Percentiles rank a stretch among this genome's conserved stretches.
These are phyloP conservation scores for Ctenochaetus hawaiiensis DNA, from an alignment of 2,797 vertebrate genomes.

Conservation along the genomic window DNA sequence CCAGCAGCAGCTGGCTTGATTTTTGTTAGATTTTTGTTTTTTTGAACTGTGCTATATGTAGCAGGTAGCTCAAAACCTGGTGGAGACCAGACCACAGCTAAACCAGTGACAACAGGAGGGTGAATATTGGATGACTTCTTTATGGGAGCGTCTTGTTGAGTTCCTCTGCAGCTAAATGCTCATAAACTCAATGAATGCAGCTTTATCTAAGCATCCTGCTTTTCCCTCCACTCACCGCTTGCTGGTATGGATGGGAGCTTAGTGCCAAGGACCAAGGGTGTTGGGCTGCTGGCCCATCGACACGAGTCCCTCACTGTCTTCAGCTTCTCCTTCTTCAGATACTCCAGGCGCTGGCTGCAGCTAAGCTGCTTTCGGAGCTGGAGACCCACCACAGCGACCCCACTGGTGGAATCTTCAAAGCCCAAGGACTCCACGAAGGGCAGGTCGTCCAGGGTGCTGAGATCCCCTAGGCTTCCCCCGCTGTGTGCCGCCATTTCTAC, in stretches of 20 bases:
- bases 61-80: not conserved
- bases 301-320: conserved; percentile 92
- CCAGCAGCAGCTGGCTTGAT: no score
- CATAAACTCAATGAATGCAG: not conserved
- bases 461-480: conserved; percentile 91
- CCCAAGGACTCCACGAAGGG: conserved; percentile 87
- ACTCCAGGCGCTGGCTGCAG: conserved; percentile 87
- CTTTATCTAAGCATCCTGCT: not conserved
- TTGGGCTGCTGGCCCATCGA: conserved; percentile 85
- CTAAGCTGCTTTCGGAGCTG: conserved; percentile 88
- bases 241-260: conserved; percentile 91
- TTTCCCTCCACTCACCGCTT: conserved; percentile 81
- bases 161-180: no score
- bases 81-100: not conserved
- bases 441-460: conserved; percentile 86
- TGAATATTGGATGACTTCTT: no score
- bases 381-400: conserved; percentile 78
- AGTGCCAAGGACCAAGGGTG: conserved; percentile 85
- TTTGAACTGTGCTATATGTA: not conserved
- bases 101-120: not conserved
- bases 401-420: conserved; percentile 81
- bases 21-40: no score
- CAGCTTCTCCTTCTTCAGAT: conserved; percentile 93
- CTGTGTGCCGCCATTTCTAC: conserved; percentile 91
- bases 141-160: not conserved